Evolutionary conservation across 2,113 vertebrate genomes (phyloP), one percentile per base, ranked within the genome.

Genomic region (Nothobranchius kuhntae): DNA sequence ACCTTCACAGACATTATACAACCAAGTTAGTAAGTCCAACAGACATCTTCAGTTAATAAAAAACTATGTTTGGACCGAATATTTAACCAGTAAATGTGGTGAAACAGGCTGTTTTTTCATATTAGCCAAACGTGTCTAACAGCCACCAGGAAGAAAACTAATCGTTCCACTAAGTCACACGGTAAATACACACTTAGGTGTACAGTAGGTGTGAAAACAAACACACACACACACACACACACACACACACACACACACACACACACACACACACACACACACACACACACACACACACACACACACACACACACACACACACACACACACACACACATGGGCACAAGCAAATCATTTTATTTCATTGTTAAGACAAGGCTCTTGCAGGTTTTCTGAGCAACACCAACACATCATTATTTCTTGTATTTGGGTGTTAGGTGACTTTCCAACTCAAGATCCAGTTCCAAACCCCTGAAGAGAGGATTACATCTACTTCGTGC

Each of bases 371-470:
- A 68, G 53, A 62, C 51, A 42, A 38, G 63, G 57, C 62, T 75
- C 77, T 73, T 74, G 75, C 69, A 68, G 44, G 71, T 74, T 75
- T 55, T 56, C 21, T 55, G 13, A 65, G 61, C 47, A 83, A 76
- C 56, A 65, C 59, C 61, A 71, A 68, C 65, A 62, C 45, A 70
- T 74, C 59, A 57, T 77, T 71, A 64, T 64, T 35, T 72, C 73
- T 72, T 75, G 44, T 64, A 76, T 68, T 67, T 53, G 40, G 24
- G 58, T 65, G 67, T 75, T 67, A 71, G 60, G 52, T 65, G 60
- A 62, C 73, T 66, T 61, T 60, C 46, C 53, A 44, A 21, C 65
- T 61, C 44, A 60, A 60, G 65, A 67, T 38, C 53, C 77, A 53
- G 61, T 79, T 77, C 79, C 60, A 60, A 75, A 73, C 58, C 72